phyloP scores from a whole-genome alignment of 1,140 invertebrate species.

The Batillaria attramentaria region DNA sequence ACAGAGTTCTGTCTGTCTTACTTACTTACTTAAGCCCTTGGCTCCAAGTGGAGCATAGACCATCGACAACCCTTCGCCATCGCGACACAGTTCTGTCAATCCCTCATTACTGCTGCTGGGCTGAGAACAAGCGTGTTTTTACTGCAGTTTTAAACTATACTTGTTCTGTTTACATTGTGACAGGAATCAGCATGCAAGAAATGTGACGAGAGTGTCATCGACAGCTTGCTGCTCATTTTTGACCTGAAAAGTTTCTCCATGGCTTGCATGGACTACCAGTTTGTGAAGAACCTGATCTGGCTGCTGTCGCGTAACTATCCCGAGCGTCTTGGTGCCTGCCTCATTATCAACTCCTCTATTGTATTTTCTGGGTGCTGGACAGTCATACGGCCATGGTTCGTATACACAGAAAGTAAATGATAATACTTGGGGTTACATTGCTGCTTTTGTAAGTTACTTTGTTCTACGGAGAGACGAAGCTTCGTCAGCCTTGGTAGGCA shows the following conservation, averaged over 20 bases:
- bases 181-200: conserved; percentile 83
- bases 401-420: not conserved
- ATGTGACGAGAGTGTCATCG: conserved; percentile 85
- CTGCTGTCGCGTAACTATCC: conserved; percentile 82
- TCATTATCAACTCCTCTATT: conserved; percentile 81
- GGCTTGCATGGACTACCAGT: conserved; percentile 83
- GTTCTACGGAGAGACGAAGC: too few relatives aligned
- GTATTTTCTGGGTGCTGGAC: conserved; percentile 83
- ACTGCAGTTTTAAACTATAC: not conserved
- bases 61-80: too few relatives aligned
- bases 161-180: conserved; percentile 48
- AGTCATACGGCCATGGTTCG: conserved; percentile 81
- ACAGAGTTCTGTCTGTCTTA: too few relatives aligned
- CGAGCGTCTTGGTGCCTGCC: conserved; percentile 82
- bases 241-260: conserved; percentile 82
- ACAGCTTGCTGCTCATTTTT: conserved; percentile 84
- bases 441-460: too few relatives aligned
- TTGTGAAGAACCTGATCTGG: conserved; percentile 85
- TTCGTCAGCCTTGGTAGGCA: too few relatives aligned
- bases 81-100: too few relatives aligned
- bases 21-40: too few relatives aligned
- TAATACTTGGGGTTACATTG: too few relatives aligned
- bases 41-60: too few relatives aligned
- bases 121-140: too few relatives aligned
- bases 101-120: too few relatives aligned